A percentile compares a stretch with the other conserved stretches of the same genome.
These are phyloP conservation scores for Adelosebastes latens DNA, from an alignment of 2,797 vertebrate genomes.

Conservation along the genomic window DNA sequence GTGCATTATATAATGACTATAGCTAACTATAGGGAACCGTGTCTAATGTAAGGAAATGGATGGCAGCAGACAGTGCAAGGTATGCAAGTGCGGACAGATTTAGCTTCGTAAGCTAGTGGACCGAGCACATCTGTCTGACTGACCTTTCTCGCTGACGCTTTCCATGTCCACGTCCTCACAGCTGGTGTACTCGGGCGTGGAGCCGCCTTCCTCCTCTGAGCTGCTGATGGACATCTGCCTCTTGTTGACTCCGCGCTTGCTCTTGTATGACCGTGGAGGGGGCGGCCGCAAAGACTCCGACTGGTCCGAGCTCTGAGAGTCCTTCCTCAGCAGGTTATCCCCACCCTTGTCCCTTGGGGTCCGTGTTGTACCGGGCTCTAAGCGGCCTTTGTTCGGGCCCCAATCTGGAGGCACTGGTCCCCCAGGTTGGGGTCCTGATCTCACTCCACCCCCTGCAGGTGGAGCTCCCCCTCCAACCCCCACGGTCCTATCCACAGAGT, in stretches of 20 bases:
- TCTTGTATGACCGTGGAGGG: constrained; percentile 93
- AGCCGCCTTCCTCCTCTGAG: constrained; percentile 98
- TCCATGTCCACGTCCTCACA: constrained; percentile 99
- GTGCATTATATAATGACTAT: neutral
- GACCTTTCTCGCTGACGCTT: constrained; percentile 98
- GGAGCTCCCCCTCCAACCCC: constrained; percentile 77
- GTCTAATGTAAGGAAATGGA: neutral
- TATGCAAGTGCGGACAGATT: constrained; percentile 10
- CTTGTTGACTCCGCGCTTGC: constrained; percentile 91
- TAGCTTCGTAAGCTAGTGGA: constrained; percentile 25
- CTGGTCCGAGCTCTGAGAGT: constrained; percentile 97
- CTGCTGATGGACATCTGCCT: constrained; percentile 99
- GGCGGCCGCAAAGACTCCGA: constrained; percentile 95
- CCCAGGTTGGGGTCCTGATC: constrained; percentile 80
- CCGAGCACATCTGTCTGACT: constrained; percentile 64
- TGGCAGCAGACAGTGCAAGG: neutral
- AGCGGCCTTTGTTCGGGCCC: constrained; percentile 87
- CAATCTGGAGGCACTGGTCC: constrained; percentile 76
- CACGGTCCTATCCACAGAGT: constrained; percentile 89
- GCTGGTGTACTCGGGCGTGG: constrained; percentile 98
- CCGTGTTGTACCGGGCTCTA: constrained; percentile 87
- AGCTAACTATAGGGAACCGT: neutral
- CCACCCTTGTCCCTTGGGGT: constrained; percentile 91
- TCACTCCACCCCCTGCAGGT: constrained; percentile 79
- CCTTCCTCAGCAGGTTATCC: constrained; percentile 94